Evolutionary conservation across 2,888 invertebrate genomes (phyloP).

Genomic region (Nineta flava): DNA sequence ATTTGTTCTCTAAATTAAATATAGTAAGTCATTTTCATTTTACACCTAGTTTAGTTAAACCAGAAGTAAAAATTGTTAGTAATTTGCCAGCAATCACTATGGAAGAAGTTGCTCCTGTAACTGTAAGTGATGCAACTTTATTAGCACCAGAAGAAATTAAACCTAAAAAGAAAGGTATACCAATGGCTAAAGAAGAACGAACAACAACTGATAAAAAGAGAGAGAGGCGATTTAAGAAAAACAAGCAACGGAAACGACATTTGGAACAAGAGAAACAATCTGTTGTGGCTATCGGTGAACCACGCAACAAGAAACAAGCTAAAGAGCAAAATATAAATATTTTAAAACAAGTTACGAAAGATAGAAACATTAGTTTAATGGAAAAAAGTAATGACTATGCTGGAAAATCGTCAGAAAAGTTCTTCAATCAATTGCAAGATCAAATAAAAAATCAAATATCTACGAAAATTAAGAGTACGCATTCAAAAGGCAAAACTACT

Average conservation of each 20-base stretch:
- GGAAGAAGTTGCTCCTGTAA: constrained; percentile 91
- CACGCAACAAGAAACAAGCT: constrained; percentile 34
- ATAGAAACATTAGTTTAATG: constrained; percentile 42
- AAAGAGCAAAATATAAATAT: constrained; percentile 41
- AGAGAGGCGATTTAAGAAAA: constrained; percentile 74
- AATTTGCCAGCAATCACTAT: constrained; percentile 82
- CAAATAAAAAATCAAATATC: constrained; percentile 40
- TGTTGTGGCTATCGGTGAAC: constrained; percentile 31
- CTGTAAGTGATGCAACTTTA: constrained; percentile 67
- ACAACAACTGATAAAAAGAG: constrained; percentile 77
- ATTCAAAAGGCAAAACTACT: constrained; percentile 22
- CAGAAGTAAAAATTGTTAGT: constrained; percentile 78
- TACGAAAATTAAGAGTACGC: constrained; percentile 23
- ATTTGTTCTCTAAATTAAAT: constrained; percentile 73
- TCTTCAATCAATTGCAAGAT: constrained; percentile 77
- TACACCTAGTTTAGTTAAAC: constrained; percentile 70
- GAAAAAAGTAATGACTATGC: constrained; percentile 30
- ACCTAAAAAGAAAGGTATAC: constrained; percentile 34
- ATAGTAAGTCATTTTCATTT: constrained; percentile 89
- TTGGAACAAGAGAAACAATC: constrained; percentile 32
- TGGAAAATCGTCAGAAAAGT: constrained; percentile 61
- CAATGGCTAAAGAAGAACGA: constrained; percentile 54
- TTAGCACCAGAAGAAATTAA: constrained; percentile 88
- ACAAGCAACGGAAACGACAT: constrained; percentile 44
- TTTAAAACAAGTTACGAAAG: constrained; percentile 45